Percentiles rank a stretch among this genome's conserved stretches.
phyloP scores from a whole-genome alignment of 1,140 invertebrate species.

The Diabrotica virgifera region DNA sequence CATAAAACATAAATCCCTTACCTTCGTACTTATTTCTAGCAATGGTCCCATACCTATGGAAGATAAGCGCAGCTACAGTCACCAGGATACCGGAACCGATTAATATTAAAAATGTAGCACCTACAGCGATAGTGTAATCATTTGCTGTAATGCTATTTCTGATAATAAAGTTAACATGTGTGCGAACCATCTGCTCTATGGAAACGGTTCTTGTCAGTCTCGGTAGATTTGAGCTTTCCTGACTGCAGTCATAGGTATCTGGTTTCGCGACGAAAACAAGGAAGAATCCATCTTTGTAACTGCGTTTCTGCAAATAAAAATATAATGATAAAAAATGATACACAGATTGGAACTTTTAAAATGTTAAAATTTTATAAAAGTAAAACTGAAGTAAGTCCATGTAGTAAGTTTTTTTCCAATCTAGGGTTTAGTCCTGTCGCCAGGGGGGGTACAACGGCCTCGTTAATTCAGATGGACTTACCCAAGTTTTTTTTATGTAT shows the following conservation, averaged over 20 bases:
- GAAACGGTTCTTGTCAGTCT: constrained; percentile 35
- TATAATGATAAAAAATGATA: too few relatives aligned
- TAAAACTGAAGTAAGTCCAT: too few relatives aligned
- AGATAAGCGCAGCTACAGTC: constrained; percentile 25
- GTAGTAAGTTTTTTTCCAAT: too few relatives aligned
- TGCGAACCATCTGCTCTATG: constrained; percentile 54
- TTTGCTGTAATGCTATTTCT: constrained; percentile 28
- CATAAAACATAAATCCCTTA: not conserved
- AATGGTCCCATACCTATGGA: constrained; percentile 32
- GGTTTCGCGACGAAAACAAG: constrained; percentile 78
- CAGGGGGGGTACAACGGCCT: too few relatives aligned
- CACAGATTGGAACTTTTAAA: too few relatives aligned
- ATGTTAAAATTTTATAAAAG: too few relatives aligned
- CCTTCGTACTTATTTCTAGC: constrained; percentile 18
- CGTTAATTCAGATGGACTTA: too few relatives aligned
- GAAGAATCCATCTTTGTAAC: constrained; percentile 70
- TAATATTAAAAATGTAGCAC: constrained; percentile 25
- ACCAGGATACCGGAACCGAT: constrained; percentile 25
- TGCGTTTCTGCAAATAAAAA: constrained; percentile 54
- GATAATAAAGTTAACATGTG: constrained; percentile 37
- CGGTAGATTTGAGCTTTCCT: constrained; percentile 39
- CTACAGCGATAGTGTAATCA: constrained; percentile 27
- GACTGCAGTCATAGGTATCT: constrained; percentile 68
- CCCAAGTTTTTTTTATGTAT: too few relatives aligned
- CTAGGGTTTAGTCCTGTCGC: too few relatives aligned